Evolutionary conservation across 2,888 invertebrate genomes (phyloP).

Genomic region (Amphipyra berbera): DNA sequence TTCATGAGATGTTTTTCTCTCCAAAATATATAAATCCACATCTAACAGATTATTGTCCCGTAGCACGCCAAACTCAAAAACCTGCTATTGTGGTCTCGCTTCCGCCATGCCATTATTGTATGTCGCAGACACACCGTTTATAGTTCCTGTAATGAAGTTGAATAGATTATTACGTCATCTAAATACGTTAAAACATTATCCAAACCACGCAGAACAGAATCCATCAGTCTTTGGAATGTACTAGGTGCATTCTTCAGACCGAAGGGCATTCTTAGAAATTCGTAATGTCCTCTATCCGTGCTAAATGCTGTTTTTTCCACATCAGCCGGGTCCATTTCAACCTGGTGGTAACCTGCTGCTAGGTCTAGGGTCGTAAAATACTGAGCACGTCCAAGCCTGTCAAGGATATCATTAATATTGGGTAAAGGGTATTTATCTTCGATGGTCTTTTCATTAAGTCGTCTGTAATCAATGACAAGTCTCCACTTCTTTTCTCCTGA

Average conservation of each 20-base stretch:
- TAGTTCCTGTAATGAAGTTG: constrained; percentile 45
- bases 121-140: no score
- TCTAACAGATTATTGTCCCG: no score
- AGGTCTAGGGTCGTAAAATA: constrained; percentile 58
- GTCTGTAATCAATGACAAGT: constrained; percentile 40
- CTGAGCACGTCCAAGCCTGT: constrained; percentile 48
- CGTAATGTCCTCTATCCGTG: constrained; percentile 63
- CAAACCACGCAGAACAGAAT: constrained; percentile 61
- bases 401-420: constrained; percentile 51
- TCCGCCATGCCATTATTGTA: no score
- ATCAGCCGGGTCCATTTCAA: constrained; percentile 40
- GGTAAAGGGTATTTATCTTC: constrained; percentile 60
- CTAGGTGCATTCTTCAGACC: constrained; percentile 64
- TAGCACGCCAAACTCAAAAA: no score
- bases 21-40: no score
- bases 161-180: constrained; percentile 30
- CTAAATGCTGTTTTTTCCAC: constrained; percentile 65
- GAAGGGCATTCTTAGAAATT: constrained; percentile 66
- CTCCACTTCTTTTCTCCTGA: constrained; percentile 22
- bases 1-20: no score
- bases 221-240: constrained; percentile 68
- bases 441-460: constrained; percentile 53
- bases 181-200: constrained; percentile 45
- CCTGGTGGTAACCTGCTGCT: constrained; percentile 42
- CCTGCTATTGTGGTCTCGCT: no score